Evolutionary conservation across 1,140 invertebrate species (phyloP).

Genomic region (Drosophila sproati): DNA sequence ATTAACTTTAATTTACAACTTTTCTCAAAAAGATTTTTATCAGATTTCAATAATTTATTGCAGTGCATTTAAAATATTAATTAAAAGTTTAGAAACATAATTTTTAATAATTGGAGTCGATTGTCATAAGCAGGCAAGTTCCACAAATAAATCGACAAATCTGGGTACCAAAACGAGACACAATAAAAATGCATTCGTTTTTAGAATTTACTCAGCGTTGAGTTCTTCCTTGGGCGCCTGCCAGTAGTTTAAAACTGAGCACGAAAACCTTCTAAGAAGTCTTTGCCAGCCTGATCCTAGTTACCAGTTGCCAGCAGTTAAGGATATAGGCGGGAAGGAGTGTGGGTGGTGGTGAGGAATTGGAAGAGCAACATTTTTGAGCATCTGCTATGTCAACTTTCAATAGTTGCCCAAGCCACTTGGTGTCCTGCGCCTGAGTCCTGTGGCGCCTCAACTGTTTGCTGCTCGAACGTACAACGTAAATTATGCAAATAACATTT

Average conservation of each 20-base stretch:
- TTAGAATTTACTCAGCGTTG: constrained; percentile 6
- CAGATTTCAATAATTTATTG: too few relatives aligned
- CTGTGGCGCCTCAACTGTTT: constrained; percentile 7
- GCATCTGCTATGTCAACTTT: constrained; percentile 41
- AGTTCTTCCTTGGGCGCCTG: constrained; percentile 1
- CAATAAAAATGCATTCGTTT: constrained; percentile 1
- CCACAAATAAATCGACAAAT: too few relatives aligned
- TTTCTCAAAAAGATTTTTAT: too few relatives aligned
- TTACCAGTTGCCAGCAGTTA: constrained; percentile 2
- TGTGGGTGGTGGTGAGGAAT: not conserved
- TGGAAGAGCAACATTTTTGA: constrained; percentile 12
- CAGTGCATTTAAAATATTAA: too few relatives aligned
- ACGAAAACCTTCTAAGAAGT: constrained; percentile 27
- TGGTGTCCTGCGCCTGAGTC: constrained; percentile 29
- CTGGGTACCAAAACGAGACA: not conserved
- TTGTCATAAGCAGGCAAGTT: too few relatives aligned
- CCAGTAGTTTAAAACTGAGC: constrained; percentile 11
- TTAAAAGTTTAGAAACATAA: too few relatives aligned
- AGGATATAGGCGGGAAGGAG: not conserved
- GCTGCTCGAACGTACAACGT: constrained; percentile 62
- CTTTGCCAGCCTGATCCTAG: constrained; percentile 34
- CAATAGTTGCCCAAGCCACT: constrained; percentile 34
- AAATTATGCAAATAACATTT: constrained; percentile 83
- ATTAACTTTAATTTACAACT: too few relatives aligned
- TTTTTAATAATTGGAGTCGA: too few relatives aligned